Percentiles rank a stretch among this genome's conserved stretches.
phyloP scores from a whole-genome alignment of 2,888 invertebrate species.

The Hermodice carunculata region DNA sequence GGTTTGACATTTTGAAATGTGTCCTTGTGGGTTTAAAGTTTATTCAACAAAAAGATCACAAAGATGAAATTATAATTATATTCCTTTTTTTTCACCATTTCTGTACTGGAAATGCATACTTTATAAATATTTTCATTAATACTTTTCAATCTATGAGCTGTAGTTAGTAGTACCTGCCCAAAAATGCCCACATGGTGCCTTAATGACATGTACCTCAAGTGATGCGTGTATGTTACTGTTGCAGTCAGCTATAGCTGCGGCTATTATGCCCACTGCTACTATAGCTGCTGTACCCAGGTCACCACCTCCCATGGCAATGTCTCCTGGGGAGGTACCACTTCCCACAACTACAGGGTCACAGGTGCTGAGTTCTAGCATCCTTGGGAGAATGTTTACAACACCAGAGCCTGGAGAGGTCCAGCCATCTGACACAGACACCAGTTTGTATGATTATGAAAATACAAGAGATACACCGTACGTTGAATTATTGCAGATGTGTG shows the following conservation, averaged over 20 bases:
- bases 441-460: conserved; percentile 41
- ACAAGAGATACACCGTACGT: conserved; percentile 37
- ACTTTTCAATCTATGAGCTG: too few species aligned
- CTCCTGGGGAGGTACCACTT: not conserved
- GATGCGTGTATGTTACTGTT: too few species aligned
- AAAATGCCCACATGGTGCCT: too few species aligned
- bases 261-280: conserved; percentile 10
- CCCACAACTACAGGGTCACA: not conserved
- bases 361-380: not conserved
- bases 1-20: too few species aligned
- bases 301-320: not conserved
- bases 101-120: too few species aligned
- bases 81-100: too few species aligned
- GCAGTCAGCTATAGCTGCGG: conserved; percentile 1
- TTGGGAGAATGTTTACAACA: not conserved
- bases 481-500: not conserved
- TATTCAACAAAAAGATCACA: too few species aligned
- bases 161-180: too few species aligned
- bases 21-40: too few species aligned
- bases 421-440: conserved; percentile 41
- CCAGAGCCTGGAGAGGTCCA: not conserved
- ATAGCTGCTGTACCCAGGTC: conserved; percentile 1
- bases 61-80: too few species aligned
- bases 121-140: too few species aligned
- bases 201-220: too few species aligned